These are phyloP conservation scores for Byasa hedistus DNA, from an alignment of 2,888 invertebrate species.

Conservation along the genomic window DNA sequence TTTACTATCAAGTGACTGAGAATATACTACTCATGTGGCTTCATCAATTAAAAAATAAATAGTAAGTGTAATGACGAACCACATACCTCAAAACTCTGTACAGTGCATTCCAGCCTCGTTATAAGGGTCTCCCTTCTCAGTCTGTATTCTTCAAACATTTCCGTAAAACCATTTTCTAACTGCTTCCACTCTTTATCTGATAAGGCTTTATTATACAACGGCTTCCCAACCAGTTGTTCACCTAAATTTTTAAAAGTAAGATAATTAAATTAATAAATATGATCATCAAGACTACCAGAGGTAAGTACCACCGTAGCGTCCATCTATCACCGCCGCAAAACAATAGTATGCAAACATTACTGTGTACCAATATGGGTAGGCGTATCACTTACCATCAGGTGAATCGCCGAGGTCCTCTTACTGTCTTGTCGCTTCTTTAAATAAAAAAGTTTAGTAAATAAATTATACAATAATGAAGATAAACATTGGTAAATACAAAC, in stretches of 20 bases:
- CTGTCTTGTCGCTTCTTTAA: too few relatives aligned
- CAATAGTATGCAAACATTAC: too few relatives aligned
- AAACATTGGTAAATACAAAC: too few relatives aligned
- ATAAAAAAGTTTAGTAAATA: too few relatives aligned
- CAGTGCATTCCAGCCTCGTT: conserved; percentile 95
- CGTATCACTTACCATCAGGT: too few relatives aligned
- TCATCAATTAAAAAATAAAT: too few relatives aligned
- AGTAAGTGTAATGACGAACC: background rate
- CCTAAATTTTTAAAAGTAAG: conserved; percentile 54
- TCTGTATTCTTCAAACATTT: conserved; percentile 90
- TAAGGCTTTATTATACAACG: conserved; percentile 85
- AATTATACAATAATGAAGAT: too few relatives aligned
- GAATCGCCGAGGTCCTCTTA: too few relatives aligned
- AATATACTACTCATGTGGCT: too few relatives aligned
- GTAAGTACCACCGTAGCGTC: background rate
- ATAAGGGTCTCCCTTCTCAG: conserved; percentile 91
- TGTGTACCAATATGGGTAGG: too few relatives aligned
- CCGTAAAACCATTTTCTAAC: conserved; percentile 84
- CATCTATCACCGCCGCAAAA: too few relatives aligned
- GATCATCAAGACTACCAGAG: background rate
- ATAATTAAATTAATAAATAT: background rate
- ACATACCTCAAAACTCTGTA: conserved; percentile 93
- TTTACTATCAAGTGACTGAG: too few relatives aligned
- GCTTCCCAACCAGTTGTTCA: conserved; percentile 84
- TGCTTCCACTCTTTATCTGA: conserved; percentile 91